Evolutionary conservation across 2,888 invertebrate genomes (phyloP), one percentile per base, ranked within the genome.

Genomic region (Hypena proboscidalis): DNA sequence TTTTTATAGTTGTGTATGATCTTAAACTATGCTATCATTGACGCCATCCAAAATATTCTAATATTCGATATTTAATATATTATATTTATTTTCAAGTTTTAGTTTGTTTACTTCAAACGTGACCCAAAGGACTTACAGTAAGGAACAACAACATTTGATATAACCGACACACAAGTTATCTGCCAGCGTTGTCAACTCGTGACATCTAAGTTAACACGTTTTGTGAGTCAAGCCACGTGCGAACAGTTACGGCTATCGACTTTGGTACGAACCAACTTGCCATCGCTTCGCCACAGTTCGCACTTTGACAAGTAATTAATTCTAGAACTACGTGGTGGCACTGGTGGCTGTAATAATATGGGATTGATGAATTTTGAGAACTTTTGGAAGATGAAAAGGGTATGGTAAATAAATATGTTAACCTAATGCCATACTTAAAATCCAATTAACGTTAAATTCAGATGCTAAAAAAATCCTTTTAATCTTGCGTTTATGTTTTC

Each of bases 281-380:
- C 56, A 42, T 58, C 55, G 55, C 58, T 70, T 66, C 63, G 58
- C 52, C 51, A 68, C 59, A 68, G 65, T 67, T 70, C 58, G 65
- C 58, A 65, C 52, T 73, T 70, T 73, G 67, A 71, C 70, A 67
- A 58, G 58, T 65, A 65, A 66, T 67, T 62, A 67, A 73, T 69
- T 61, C 53, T 43, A 42, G 27, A 47, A 45, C 33, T 49, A 49
- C 56, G 50, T 55, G 50, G 29, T 17, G 15, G 3, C 17, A 35
- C 29, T 42, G 21, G 22, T 29, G n/a, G n/a, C n/a, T n/a, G n/a
- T n/a, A n/a, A n/a, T n/a, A n/a, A n/a, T n/a, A n/a, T n/a, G n/a
- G n/a, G n/a, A n/a, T n/a, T n/a, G n/a, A n/a, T n/a, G n/a, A n/a
- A n/a, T n/a, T n/a, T n/a, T n/a, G n/a, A n/a, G n/a, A n/a, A n/a